Evolutionary conservation across 2,888 invertebrate genomes (phyloP), one percentile per base, ranked within the genome.

Genomic region (Petrolisthes cinctipes): DNA sequence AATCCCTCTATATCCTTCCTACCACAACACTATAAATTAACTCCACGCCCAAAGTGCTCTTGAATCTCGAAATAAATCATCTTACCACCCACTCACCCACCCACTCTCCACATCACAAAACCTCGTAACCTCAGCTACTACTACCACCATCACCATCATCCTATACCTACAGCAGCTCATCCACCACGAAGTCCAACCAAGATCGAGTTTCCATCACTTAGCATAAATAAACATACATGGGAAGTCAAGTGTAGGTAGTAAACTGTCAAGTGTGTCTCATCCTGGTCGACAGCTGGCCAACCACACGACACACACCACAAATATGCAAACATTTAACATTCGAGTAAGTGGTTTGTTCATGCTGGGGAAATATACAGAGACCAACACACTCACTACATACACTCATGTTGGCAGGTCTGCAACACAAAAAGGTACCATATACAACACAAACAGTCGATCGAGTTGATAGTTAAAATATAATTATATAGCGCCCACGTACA

Each of bases 161-260:
- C 61, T 11, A 9, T 9, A 9, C 9, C 11, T 17, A 61, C 61
- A 61, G 61, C 61, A 61, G 9, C 61, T 17, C 9, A 61, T 11
- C 61, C 61, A 9, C 61, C 9, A 17, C 9, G 11, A 61, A 17
- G 11, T 61, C 61, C 61, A 11, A 9, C 17, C 61, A 3, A 61
- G 61, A 54, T 80, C 80, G 56, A 80, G 80, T 80, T 80, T 57
- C 80, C 80, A 4, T 80, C 80, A 80, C 56, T 57, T 54, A 56
- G 80, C 80, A 80, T 80, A 80, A 56, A 80, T 23, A 56, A 80
- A 80, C 80, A 80, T 6, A 57, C 78, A 80, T 23, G 56, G 56
- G 73, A 20, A 57, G 80, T n/a, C 57, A 23, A 20, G 56, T 80
- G 80, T 57, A 20, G 80, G 56, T 56, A 57, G 56, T 80, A 54